These are phyloP conservation scores for Spheniscus humboldti DNA, from an alignment of 2,797 vertebrate genomes.

Conservation along the genomic window DNA sequence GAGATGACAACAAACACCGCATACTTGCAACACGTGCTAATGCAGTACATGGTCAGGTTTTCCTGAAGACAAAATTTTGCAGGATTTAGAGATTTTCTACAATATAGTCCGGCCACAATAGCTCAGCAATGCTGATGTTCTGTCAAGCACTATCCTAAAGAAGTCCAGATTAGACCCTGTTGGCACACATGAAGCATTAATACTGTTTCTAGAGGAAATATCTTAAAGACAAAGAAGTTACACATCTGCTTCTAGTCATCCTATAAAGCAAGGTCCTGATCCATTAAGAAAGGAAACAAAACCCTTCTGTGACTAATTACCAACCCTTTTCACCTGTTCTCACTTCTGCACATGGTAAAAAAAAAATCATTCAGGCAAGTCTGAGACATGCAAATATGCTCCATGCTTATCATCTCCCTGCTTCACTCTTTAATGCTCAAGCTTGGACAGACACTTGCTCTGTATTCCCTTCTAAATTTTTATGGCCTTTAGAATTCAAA, in stretches of 20 bases:
- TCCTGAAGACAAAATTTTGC: not conserved
- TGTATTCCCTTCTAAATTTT: not conserved
- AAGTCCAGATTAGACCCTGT: not conserved
- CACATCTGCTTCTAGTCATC: not conserved
- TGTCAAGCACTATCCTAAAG: not conserved
- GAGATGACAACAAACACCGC: not conserved
- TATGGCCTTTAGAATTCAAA: not conserved
- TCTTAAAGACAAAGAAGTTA: not conserved
- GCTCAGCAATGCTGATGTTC: not conserved
- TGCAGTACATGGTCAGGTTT: accelerated
- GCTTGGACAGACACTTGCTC: not conserved
- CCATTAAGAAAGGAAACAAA: not conserved
- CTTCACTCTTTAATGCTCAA: not conserved
- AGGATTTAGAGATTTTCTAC: not conserved
- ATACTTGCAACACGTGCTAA: accelerated
- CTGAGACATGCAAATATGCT: not conserved
- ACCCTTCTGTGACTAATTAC: not conserved
- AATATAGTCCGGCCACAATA: not conserved
- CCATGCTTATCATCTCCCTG: not conserved
- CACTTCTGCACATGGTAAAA: not conserved
- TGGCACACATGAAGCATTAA: not conserved
- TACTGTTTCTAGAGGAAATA: not conserved
- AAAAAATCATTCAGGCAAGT: not conserved
- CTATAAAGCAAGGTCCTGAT: not conserved
- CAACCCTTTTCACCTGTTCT: not conserved